Conservation (phyloP, 2,113 vertebrate species). For the Brachypodius melanocephalos region DNA sequence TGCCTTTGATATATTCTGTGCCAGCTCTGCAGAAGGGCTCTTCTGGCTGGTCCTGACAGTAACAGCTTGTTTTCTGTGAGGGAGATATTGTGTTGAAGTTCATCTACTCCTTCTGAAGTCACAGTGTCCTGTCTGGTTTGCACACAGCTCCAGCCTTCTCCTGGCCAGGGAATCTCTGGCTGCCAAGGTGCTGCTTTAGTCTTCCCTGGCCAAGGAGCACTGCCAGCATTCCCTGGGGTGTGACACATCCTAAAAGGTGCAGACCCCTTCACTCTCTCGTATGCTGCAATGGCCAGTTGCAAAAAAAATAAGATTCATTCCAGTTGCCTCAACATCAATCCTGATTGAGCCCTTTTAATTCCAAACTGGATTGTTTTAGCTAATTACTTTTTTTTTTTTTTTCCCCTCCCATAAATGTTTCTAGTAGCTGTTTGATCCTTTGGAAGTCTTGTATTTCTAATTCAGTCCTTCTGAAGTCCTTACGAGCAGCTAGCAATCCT, state of each 20-base stretch:
- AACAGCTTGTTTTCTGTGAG: neutral
- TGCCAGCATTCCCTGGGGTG: neutral
- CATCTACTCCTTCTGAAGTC: neutral
- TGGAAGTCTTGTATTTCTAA: neutral
- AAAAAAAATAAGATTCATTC: neutral
- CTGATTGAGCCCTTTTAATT: neutral
- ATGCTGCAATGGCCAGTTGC: accelerated
- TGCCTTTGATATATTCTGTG: neutral
- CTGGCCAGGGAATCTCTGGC: neutral
- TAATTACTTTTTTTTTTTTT: neutral
- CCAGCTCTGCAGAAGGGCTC: neutral
- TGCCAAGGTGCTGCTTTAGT: neutral
- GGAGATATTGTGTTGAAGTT: neutral
- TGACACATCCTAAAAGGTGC: neutral
- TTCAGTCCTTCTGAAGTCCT: neutral
- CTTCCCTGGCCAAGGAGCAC: neutral
- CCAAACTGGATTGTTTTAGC: neutral
- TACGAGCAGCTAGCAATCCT: slow-evolving; percentile 1
- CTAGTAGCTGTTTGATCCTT: neutral
- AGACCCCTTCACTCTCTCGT: neutral
- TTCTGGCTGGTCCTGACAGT: too few species aligned
- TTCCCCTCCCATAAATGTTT: neutral
- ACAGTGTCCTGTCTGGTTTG: neutral
- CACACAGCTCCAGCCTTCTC: neutral
- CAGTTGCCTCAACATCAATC: neutral